Percentiles rank a stretch among this genome's conserved stretches.
Conservation (phyloP, 2,113 vertebrate genomes). For the Cyprinodon tularosa region DNA sequence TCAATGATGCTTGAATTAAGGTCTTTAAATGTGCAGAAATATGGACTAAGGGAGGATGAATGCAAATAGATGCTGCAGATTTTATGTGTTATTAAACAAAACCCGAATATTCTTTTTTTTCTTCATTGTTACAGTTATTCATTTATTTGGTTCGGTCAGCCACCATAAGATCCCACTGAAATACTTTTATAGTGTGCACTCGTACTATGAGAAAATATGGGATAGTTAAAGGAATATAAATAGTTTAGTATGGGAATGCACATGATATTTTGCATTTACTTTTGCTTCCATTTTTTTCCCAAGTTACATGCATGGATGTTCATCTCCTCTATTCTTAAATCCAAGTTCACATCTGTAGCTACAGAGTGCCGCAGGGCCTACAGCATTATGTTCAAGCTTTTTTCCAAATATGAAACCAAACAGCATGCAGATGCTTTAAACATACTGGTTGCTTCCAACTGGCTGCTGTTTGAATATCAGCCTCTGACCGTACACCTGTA, state of each 20-base stretch:
- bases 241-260: neutral
- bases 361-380: neutral
- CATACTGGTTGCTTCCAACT: neutral
- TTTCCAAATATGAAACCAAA: neutral
- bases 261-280: neutral
- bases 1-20: neutral
- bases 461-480: neutral
- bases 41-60: neutral
- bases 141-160: no score
- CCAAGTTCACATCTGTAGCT: neutral
- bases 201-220: neutral
- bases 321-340: neutral
- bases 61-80: neutral
- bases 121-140: no score
- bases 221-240: neutral
- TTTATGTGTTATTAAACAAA: no score
- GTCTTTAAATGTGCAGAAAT: neutral
- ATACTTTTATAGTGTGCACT: no score
- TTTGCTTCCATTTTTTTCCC: neutral
- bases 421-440: neutral
- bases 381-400: neutral
- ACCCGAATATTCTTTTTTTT: no score
- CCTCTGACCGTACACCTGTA: neutral
- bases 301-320: neutral
- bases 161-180: no score